These are phyloP conservation scores for Onychomys leucogaster DNA, from an alignment of 2,797 vertebrate genomes.

Conservation along the genomic window DNA sequence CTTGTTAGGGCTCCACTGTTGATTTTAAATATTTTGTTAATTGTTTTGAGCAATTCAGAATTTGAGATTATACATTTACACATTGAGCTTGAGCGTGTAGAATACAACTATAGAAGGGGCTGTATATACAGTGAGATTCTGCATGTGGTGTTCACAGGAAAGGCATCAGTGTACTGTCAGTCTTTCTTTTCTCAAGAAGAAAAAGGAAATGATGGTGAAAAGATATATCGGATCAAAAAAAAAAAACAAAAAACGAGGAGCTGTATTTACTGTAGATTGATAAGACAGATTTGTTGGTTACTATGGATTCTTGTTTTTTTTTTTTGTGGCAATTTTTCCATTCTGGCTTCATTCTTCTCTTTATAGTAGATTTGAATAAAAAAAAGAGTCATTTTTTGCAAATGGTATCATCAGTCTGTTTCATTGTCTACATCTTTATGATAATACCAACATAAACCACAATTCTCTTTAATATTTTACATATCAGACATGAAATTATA, in stretches of 20 bases:
- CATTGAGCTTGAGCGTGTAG: not conserved
- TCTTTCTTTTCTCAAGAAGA: not conserved
- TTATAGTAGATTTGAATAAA: not conserved
- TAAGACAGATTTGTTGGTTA: not conserved
- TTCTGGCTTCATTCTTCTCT: not conserved
- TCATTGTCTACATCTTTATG: not conserved
- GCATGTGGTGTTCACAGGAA: not conserved
- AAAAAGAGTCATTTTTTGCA: conserved; percentile 7
- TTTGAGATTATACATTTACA: not conserved
- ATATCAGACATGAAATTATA: not conserved
- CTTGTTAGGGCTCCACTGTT: not conserved
- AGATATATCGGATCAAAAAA: not conserved
- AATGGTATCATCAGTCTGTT: not conserved
- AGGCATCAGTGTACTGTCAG: fast-evolving
- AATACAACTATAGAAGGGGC: not conserved
- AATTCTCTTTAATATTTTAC: not conserved
- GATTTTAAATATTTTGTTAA: not conserved
- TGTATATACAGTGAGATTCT: not conserved
- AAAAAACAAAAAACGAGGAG: not conserved
- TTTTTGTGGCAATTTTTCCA: not conserved
- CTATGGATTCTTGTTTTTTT: not conserved
- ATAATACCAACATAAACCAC: not conserved
- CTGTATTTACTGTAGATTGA: not conserved
- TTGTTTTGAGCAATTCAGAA: not conserved
- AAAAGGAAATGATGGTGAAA: not conserved